A percentile compares a stretch with the other conserved stretches of the same genome.
phyloP scores from a whole-genome alignment of 2,113 vertebrate species.

The Actenoides lindsayi region DNA sequence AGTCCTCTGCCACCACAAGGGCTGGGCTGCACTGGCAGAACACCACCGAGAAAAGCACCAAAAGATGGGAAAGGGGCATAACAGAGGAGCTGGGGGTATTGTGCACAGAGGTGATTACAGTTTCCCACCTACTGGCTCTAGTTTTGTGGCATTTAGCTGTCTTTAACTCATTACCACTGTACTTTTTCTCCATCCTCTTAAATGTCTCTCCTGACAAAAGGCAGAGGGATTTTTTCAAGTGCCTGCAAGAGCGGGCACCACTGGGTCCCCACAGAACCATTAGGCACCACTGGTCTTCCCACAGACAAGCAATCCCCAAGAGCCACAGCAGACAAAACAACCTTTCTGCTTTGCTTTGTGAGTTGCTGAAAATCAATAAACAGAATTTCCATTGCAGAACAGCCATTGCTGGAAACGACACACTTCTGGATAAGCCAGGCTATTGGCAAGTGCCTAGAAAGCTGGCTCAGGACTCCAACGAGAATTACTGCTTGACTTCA shows the following conservation, averaged over 20 bases:
- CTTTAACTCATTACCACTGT: not conserved
- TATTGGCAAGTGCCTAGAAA: not conserved
- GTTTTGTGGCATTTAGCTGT: not conserved
- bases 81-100: not conserved
- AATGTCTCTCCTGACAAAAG: not conserved
- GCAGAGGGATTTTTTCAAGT: not conserved
- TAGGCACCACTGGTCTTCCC: not conserved
- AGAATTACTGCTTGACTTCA: not conserved
- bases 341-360: not conserved
- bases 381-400: not conserved
- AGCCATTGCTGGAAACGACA: not conserved
- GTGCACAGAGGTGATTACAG: not conserved
- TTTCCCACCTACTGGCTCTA: not conserved
- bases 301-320: not conserved
- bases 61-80: not conserved
- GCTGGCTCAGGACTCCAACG: not conserved
- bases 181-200: not conserved
- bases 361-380: not conserved
- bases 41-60: not conserved
- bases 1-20: not conserved
- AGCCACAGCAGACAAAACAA: not conserved
- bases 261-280: not conserved
- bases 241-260: not conserved
- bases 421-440: not conserved
- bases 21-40: not conserved